Conservation (phyloP, 1,140 invertebrate genomes). For the Potamilus streckersoni region DNA sequence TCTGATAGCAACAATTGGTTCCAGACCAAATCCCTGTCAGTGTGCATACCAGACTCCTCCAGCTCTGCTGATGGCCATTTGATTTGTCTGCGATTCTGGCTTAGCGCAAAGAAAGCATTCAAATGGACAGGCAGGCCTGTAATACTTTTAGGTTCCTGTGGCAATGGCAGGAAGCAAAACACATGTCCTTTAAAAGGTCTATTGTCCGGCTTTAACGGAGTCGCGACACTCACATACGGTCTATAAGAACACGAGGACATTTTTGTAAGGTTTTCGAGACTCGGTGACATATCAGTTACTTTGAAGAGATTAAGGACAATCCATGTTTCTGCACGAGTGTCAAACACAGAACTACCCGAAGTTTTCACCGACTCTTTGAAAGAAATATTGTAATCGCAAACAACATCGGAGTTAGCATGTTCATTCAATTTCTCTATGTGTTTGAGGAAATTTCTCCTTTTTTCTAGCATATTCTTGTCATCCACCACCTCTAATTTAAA, state of each 20-base stretch:
- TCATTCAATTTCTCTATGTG: too few relatives aligned
- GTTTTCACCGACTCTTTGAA: neutral
- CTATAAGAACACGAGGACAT: conserved; percentile 42
- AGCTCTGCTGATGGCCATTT: conserved; percentile 55
- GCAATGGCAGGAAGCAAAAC: conserved; percentile 63
- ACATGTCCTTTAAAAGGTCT: conserved; percentile 45
- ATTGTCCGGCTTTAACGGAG: conserved; percentile 19
- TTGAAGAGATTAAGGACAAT: neutral
- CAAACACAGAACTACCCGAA: conserved; percentile 7
- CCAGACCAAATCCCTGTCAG: conserved; percentile 51
- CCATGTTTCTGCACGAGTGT: conserved; percentile 12
- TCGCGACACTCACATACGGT: conserved; percentile 55
- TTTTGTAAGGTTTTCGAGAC: conserved; percentile 35
- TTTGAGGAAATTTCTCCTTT: too few relatives aligned
- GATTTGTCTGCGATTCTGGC: conserved; percentile 55
- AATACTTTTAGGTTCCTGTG: conserved; percentile 36
- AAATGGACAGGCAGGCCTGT: conserved; percentile 61
- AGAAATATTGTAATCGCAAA: too few relatives aligned
- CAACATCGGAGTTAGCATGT: too few relatives aligned
- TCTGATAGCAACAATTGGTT: conserved; percentile 52
- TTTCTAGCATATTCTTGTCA: too few relatives aligned
- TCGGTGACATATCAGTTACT: conserved; percentile 14
- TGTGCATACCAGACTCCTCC: conserved; percentile 20
- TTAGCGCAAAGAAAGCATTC: conserved; percentile 59
- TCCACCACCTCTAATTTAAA: neutral